Evolutionary conservation across 1,140 invertebrate genomes (phyloP).

Genomic region (Oedothorax gibbosus): DNA sequence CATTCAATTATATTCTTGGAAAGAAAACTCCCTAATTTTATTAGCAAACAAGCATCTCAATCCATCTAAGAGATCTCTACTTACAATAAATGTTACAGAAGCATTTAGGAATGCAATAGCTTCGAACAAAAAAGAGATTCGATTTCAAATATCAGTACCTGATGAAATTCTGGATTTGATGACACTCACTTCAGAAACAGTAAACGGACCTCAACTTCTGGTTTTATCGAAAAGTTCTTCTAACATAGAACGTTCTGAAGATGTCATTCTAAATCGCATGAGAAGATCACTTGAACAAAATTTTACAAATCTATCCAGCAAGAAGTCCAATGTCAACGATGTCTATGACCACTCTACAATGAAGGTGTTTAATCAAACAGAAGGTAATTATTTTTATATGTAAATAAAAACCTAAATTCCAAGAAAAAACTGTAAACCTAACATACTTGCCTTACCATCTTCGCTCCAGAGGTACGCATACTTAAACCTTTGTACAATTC

Average conservation of each 20-base stretch:
- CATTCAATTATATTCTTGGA: background rate
- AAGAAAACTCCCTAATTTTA: conserved; percentile 1
- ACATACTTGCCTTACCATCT: too few species aligned
- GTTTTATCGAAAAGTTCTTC: conserved; percentile 9
- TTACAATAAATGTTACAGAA: conserved; percentile 20
- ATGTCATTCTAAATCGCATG: conserved; percentile 20
- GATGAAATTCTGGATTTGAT: background rate
- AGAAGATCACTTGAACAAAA: conserved; percentile 20
- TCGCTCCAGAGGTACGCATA: too few species aligned
- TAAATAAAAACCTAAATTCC: too few species aligned
- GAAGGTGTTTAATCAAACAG: too few species aligned
- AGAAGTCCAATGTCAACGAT: too few species aligned
- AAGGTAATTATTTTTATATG: too few species aligned
- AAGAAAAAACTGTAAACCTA: too few species aligned
- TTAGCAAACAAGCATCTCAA: background rate
- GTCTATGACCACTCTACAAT: too few species aligned
- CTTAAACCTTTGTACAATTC: too few species aligned
- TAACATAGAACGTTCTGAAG: background rate
- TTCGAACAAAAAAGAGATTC: background rate
- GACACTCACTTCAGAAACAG: background rate
- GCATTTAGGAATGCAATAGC: background rate
- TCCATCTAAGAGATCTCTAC: conserved; percentile 10
- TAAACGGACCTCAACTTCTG: conserved; percentile 19
- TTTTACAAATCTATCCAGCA: too few species aligned
- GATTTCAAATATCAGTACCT: background rate